These are phyloP conservation scores for Podocnemis expansa DNA, from an alignment of 2,113 vertebrate species.

Conservation along the genomic window DNA sequence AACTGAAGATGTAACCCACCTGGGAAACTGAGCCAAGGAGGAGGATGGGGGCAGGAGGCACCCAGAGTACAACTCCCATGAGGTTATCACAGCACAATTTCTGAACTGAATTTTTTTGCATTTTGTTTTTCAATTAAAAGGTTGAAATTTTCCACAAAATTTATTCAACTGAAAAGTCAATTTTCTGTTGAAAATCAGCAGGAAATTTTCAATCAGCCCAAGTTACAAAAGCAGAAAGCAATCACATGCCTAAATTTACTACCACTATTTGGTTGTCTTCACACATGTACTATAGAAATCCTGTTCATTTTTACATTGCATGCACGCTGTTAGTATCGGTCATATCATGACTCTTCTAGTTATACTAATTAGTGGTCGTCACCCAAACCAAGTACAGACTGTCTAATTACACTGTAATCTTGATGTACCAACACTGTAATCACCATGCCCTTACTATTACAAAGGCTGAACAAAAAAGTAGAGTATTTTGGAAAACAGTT, in stretches of 20 bases:
- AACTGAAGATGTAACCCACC: neutral
- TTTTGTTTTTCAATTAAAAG: neutral
- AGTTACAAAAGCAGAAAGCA: rapidly evolving
- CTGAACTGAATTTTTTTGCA: neutral
- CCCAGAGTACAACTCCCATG: neutral
- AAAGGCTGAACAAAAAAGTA: neutral
- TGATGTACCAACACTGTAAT: rapidly evolving
- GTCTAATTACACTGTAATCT: neutral
- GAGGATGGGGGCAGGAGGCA: neutral
- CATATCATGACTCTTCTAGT: rapidly evolving
- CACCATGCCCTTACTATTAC: neutral
- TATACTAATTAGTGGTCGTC: no score
- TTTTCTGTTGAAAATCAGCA: neutral
- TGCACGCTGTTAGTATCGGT: neutral
- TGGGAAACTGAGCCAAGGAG: neutral
- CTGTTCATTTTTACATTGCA: rapidly evolving
- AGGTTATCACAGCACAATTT: neutral
- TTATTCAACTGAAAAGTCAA: rapidly evolving
- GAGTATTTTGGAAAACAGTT: rapidly evolving
- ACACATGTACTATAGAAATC: neutral
- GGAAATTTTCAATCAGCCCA: rapidly evolving
- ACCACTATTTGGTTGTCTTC: neutral
- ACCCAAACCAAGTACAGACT: neutral
- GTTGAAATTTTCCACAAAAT: rapidly evolving
- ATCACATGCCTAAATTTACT: neutral